phyloP scores from a whole-genome alignment of 2,888 invertebrate genomes.

The Crossocerus cetratus region DNA sequence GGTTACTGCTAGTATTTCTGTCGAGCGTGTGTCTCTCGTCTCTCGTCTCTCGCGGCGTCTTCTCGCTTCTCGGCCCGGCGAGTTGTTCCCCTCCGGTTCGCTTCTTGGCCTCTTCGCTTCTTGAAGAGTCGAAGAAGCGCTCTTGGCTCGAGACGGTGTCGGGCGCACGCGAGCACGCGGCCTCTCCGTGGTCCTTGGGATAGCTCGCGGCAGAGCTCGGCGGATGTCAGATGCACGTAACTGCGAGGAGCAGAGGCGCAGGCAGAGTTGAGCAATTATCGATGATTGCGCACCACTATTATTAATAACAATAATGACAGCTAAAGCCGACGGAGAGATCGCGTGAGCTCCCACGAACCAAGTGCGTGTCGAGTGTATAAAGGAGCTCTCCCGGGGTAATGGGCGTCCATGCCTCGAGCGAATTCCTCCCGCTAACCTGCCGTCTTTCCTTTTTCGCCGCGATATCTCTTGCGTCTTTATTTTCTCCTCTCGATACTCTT shows the following conservation, averaged over 20 bases:
- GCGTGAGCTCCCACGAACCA: conserved; percentile 77
- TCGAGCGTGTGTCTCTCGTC: no score
- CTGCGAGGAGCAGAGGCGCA: conserved; percentile 68
- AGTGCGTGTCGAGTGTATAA: conserved; percentile 74
- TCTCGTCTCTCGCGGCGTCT: no score
- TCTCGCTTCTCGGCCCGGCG: no score
- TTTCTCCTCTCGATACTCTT: not conserved
- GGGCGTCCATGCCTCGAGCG: conserved; percentile 74
- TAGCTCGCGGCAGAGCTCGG: no score
- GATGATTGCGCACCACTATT: conserved; percentile 72
- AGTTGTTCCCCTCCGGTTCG: no score
- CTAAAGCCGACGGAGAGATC: conserved; percentile 66
- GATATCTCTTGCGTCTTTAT: conserved; percentile 6
- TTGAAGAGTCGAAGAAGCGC: no score
- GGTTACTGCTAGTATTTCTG: no score
- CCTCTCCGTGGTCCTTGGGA: no score
- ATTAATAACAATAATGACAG: conserved; percentile 75
- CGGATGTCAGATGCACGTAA: not conserved
- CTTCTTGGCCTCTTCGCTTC: no score
- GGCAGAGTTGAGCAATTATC: conserved; percentile 75
- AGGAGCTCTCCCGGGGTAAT: conserved; percentile 74
- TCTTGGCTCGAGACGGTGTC: no score
- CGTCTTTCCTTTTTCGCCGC: conserved; percentile 25
- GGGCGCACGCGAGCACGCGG: no score
- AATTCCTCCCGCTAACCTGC: conserved; percentile 65